Evolutionary conservation across 2,888 invertebrate species (phyloP), one percentile per base, ranked within the genome.

Genomic region (Lucinisca nassula): DNA sequence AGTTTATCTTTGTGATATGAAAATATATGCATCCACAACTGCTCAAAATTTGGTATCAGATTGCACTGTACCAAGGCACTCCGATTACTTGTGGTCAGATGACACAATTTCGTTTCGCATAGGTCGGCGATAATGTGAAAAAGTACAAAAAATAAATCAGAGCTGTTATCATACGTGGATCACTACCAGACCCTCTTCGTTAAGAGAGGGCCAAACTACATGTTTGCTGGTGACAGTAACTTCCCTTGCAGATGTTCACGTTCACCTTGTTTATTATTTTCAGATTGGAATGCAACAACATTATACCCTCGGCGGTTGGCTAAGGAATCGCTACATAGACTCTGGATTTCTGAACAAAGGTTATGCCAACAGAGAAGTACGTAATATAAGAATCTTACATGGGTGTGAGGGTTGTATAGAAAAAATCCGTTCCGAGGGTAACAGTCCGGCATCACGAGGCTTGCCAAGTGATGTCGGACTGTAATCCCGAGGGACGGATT

Each of bases 271-370:
- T 61, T 3, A 17, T 61, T 30, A 6, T 17, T 82, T 88, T 40
- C 84, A 93, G 93, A 82, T 80, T 35, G 93, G 93, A 24, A 91
- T 91, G 85, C 61, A 83, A 24, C 88, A 91, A 74, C 93, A 93
- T 14, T 88, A 90, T 76, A 17, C 37, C 2, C 88, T 93, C 1
- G 93, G 93, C 17, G 87, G 91, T 55, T 92, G 88, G 88, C 70
- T 92, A 37, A 82, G 85, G 14, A 27, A 81, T 24, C 77, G 91
- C 24, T 92, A 92, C 77, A 74, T 85, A 40, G 61, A 79, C 70
- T 55, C 75, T 6, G 87, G 83, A 12, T 92, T 89, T 35, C 82
- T 92, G 77, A 91, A 78, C 37, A 77, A 67, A 12, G 58, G 61
- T 3, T 92, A 92, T 45, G 72, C 21, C 30, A 78, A 85, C 30